Percentiles rank a stretch among this genome's conserved stretches.
Conservation (phyloP, 2,113 vertebrate genomes). For the Pristiophorus japonicus region DNA sequence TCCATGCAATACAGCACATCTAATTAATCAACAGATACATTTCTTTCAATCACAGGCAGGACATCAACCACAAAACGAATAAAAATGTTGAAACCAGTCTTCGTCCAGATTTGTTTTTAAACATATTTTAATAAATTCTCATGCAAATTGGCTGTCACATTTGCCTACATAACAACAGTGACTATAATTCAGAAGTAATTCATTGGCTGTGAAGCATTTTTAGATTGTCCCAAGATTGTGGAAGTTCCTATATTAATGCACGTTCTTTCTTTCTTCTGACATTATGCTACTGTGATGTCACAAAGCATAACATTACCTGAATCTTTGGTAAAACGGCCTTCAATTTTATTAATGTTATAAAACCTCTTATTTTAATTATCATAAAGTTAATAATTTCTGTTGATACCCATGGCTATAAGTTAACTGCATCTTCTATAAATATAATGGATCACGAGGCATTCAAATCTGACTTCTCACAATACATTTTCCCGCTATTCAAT, state of each 20-base stretch:
- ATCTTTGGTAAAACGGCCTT: background rate
- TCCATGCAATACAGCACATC: background rate
- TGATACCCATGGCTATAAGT: background rate
- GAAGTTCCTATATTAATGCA: background rate
- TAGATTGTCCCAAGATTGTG: background rate
- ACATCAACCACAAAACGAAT: background rate
- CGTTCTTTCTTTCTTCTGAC: background rate
- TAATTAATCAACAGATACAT: background rate
- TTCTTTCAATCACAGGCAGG: background rate
- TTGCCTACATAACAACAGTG: background rate
- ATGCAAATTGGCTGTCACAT: background rate
- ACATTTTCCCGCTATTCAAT: background rate
- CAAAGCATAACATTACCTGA: background rate
- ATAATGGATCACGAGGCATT: background rate
- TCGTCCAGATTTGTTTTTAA: background rate
- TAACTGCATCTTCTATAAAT: background rate
- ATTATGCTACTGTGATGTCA: background rate
- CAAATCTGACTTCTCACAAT: background rate
- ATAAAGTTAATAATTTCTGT: background rate
- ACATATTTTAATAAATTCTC: background rate
- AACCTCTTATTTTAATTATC: background rate
- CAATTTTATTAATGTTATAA: background rate
- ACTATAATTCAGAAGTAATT: background rate
- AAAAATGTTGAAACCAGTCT: background rate
- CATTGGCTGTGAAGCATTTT: background rate